These are phyloP conservation scores for Propithecus perrieri DNA, from an alignment of 2,797 vertebrate genomes.

Conservation along the genomic window DNA sequence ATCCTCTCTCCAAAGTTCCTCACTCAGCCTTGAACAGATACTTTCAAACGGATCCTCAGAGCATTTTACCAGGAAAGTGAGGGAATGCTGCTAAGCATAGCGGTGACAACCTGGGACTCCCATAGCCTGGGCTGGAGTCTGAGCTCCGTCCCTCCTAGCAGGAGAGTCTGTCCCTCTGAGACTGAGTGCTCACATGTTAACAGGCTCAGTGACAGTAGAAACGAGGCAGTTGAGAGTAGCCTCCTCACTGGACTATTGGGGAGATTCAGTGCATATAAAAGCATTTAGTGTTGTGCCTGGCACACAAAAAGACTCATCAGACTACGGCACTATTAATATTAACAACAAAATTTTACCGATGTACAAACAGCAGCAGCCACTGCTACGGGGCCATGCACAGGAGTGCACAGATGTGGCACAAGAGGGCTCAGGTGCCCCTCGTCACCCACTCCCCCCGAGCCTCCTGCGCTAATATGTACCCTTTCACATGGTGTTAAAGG, in stretches of 20 bases:
- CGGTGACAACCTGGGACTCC: neutral
- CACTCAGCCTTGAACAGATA: neutral
- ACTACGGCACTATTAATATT: neutral
- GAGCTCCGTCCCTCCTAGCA: neutral
- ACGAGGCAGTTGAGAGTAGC: neutral
- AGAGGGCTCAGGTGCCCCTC: neutral
- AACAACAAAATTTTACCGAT: neutral
- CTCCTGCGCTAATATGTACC: neutral
- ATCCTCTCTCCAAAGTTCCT: neutral
- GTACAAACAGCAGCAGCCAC: neutral
- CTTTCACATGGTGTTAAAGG: constrained; percentile 26
- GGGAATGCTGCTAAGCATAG: fast-evolving
- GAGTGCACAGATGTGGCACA: neutral
- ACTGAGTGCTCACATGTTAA: neutral
- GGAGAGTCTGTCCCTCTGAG: neutral
- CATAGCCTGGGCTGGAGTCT: neutral
- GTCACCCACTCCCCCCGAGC: fast-evolving
- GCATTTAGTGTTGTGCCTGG: neutral
- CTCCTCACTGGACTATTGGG: neutral
- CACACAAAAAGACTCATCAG: neutral
- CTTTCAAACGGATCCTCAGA: neutral
- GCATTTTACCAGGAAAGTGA: neutral
- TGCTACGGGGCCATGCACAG: fast-evolving
- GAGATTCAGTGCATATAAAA: neutral
- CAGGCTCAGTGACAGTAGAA: neutral